Percentiles rank a stretch among this genome's conserved stretches.
Evolutionary conservation across 2,888 invertebrate genomes (phyloP).

Genomic region (Argyresthia goedartella): DNA sequence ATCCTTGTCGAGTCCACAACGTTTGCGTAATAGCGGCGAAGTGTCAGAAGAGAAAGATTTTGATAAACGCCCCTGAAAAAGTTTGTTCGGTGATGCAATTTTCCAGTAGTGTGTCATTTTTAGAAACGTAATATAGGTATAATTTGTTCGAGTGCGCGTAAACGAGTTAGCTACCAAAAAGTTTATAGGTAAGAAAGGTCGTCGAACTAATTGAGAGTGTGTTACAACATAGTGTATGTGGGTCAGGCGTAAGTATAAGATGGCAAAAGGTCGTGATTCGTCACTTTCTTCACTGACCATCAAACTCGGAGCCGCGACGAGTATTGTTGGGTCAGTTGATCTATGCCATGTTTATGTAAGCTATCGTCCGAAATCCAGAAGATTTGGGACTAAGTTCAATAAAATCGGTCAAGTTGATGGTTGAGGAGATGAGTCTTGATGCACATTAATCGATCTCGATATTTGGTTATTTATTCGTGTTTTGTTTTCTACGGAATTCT

Average conservation of each 20-base stretch:
- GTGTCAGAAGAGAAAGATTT: background rate
- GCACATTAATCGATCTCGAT: no score
- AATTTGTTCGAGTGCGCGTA: background rate
- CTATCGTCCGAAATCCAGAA: no score
- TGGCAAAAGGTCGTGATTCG: background rate
- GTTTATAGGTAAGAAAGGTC: background rate
- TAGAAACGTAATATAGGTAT: background rate
- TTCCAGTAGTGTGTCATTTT: background rate
- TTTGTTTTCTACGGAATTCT: no score
- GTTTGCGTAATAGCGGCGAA: background rate
- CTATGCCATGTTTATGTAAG: no score
- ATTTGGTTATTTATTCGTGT: no score
- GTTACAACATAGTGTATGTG: background rate
- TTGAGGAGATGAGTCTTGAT: no score
- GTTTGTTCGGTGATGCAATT: background rate
- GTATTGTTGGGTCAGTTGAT: no score
- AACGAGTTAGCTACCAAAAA: background rate
- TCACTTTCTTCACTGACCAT: constrained; percentile 1
- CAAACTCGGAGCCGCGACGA: background rate
- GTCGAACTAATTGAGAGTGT: no score
- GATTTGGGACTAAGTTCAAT: no score
- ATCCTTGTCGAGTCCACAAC: background rate
- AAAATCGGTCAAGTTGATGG: no score
- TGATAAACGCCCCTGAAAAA: background rate
- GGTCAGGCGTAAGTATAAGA: background rate